Evolutionary conservation across 2,888 invertebrate species (phyloP), one percentile per base, ranked within the genome.

Genomic region (Taenaris catops): DNA sequence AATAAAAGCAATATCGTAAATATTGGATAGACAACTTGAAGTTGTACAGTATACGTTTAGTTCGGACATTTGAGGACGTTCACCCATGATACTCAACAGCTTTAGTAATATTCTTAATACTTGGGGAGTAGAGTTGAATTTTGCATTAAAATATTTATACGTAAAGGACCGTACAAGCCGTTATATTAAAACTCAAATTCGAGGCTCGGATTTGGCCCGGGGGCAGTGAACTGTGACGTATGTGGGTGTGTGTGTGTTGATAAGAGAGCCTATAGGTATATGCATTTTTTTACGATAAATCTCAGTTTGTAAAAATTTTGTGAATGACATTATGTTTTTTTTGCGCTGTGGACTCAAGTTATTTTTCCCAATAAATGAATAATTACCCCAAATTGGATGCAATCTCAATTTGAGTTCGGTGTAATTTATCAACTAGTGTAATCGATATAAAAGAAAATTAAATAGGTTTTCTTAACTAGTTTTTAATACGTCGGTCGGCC

Each of bases 111-210:
- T 12, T 37, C 32, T 36, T 40, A 44, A 37, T 19, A 2, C 1
- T 6, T 5, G n/a, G 10, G 25, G 1, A 20, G 34, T 27, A 41
- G 11, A 26, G 37, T 38, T 11, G 23, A 9, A 16, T 27, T 38
- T 29, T 19, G 26, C 1, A 29, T 18, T 27, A 11, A 17, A 12
- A 34, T 34, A 23, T 31, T 19, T 21, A 10, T 18, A 17, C 23
- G 23, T 17, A 19, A 26, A 27, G 36, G 31, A 40, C 36, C 68
- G 60, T 58, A 63, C 57, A 57, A 59, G 63, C 71, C 66, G 71
- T 74, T 75, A 74, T 70, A 76, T 73, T 70, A 73, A 75, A 76
- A 78, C 78, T 79, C 70, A 72, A 75, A 76, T 75, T 79, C 68
- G 59, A 62, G 56, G 57, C 63, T 63, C 54, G 66, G 59, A 53